A percentile compares a stretch with the other conserved stretches of the same genome.
Conservation (phyloP, 2,888 invertebrate genomes). For the Linyphia triangularis region DNA sequence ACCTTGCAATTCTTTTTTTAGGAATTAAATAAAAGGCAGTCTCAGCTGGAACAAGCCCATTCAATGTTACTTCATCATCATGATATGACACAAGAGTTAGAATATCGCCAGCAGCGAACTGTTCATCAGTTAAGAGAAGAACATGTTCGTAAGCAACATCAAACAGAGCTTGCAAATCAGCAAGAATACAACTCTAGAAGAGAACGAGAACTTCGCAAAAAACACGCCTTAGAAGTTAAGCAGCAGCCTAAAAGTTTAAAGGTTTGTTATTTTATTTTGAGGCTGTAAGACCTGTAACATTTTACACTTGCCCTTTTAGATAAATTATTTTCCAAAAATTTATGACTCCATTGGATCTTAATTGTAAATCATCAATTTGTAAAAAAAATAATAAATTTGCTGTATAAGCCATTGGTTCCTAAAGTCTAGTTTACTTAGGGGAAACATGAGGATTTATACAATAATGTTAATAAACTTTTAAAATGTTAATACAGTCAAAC, state of each 20-base stretch:
- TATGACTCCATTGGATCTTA: background rate
- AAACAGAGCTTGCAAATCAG: slow-evolving; percentile 95
- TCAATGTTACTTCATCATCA: slow-evolving; percentile 96
- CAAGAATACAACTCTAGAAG: slow-evolving; percentile 97
- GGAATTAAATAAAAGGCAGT: slow-evolving; percentile 96
- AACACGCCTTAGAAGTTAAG: slow-evolving; percentile 96
- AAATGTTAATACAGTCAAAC: too few relatives aligned
- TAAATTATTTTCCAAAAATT: background rate
- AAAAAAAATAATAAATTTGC: background rate
- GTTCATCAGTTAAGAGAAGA: slow-evolving; percentile 94
- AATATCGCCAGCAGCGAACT: slow-evolving; percentile 96
- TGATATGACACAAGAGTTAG: slow-evolving; percentile 96
- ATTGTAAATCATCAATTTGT: background rate
- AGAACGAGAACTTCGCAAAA: slow-evolving; percentile 95
- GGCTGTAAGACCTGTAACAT: background rate
- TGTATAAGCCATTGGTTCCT: too few relatives aligned
- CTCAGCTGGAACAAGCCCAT: slow-evolving; percentile 97
- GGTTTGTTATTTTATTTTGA: slow-evolving; percentile 82
- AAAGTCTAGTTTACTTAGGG: too few relatives aligned
- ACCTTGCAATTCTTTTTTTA: too few relatives aligned
- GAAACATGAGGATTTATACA: too few relatives aligned
- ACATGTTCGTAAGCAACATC: slow-evolving; percentile 91
- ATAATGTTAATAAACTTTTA: too few relatives aligned
- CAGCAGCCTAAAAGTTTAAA: slow-evolving; percentile 99
- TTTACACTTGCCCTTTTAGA: background rate